Evolutionary conservation across 2,888 invertebrate genomes (phyloP), one percentile per base, ranked within the genome.

Genomic region (Agonum fuliginosum): DNA sequence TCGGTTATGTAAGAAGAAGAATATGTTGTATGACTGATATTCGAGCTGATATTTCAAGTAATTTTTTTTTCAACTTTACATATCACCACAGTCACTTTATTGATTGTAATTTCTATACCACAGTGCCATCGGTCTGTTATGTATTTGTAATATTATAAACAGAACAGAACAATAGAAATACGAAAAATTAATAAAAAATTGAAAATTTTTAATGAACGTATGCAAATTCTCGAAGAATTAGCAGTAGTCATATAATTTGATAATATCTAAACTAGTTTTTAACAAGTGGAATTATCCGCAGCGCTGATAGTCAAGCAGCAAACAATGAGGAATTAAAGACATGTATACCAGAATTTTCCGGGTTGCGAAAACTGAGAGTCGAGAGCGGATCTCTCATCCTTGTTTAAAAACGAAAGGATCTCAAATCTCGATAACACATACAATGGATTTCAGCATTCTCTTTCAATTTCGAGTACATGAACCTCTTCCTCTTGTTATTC

Each of bases 391-490:
- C 46, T 46, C 17, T 17, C 8, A 46, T 17, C 12, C 46, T 62
- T 27, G 27, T 62, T 62, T 62, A 62, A 62, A 62, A 62, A 62
- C 58, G 58, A 62, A 62, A 62, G 58, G 58, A 62, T 62, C 58
- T 30, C 3, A 3, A 30, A 30, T 30, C 30, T 62, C 58, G 58
- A 62, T 62, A 62, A 30, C 58, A 34, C 17, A 30, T 62, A 62
- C 58, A 62, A 62, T 62, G 58, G 58, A 62, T 62, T 62, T 62
- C 58, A 62, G 58, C 58, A 62, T 62, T 62, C 58, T 62, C 58
- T 62, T 62, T 62, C 58, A 30, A 62, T 34, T 30, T 30, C 1
- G 8, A 27, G 8, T 30, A 54, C 54, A 54, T 5, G 30, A 17
- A 8, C 1, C 5, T 30, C 30, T 62, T 62, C 58, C 58, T 62